Percentiles rank a stretch among this genome's conserved stretches.
phyloP scores from a whole-genome alignment of 1,140 invertebrate genomes.

The Orchestia grillus region DNA sequence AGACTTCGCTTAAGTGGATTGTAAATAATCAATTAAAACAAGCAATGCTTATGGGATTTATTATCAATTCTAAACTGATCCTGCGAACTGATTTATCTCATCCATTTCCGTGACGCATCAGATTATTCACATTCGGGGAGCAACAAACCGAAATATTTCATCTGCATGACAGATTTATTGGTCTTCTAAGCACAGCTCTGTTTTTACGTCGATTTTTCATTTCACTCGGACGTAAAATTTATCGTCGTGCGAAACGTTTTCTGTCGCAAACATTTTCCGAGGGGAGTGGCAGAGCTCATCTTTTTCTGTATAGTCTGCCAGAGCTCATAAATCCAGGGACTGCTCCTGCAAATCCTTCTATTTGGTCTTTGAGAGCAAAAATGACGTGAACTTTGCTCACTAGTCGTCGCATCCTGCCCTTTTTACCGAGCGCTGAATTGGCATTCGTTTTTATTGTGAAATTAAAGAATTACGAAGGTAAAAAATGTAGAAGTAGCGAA shows the following conservation, averaged over 20 bases:
- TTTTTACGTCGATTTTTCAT: slow-evolving; percentile 27
- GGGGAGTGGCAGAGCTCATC: slow-evolving; percentile 22
- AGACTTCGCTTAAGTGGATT: background rate
- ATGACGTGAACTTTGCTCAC: background rate
- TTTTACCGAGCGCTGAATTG: background rate
- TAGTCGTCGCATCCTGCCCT: background rate
- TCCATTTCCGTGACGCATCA: background rate
- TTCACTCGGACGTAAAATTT: background rate
- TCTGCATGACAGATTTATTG: slow-evolving; percentile 14
- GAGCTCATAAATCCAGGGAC: background rate
- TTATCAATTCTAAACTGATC: background rate
- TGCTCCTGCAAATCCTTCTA: background rate
- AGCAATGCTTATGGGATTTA: background rate
- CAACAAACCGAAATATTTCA: background rate
- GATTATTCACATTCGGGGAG: background rate
- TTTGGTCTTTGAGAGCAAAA: background rate
- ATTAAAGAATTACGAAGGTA: background rate
- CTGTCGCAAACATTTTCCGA: slow-evolving; percentile 16
- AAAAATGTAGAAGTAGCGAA: background rate
- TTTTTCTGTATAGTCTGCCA: slow-evolving; percentile 4
- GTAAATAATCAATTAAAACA: background rate
- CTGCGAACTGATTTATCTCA: background rate
- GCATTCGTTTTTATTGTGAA: background rate
- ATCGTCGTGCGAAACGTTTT: slow-evolving; percentile 9
- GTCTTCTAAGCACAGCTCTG: background rate